A percentile compares a stretch with the other conserved stretches of the same genome.
Evolutionary conservation across 2,888 invertebrate species (phyloP).

Genomic region (Autographa gamma): DNA sequence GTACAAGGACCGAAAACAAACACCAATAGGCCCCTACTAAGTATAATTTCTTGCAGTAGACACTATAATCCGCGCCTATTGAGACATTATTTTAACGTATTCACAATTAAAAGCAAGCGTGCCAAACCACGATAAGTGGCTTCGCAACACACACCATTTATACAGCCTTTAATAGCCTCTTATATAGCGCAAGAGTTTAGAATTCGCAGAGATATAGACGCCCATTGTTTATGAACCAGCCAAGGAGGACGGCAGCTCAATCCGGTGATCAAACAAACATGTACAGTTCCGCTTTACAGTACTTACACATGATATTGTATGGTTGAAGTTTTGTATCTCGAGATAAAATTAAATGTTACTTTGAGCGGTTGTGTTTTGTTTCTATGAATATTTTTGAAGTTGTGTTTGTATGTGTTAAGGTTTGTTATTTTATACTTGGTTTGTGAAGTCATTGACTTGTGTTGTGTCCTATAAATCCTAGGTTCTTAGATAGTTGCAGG

Average conservation of each 20-base stretch:
- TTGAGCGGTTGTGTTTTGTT: slow-evolving; percentile 49
- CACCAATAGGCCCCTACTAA: not conserved
- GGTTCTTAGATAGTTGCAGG: not conserved
- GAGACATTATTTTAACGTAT: not conserved
- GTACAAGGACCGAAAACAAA: not conserved
- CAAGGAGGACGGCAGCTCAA: slow-evolving; percentile 74
- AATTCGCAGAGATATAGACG: slow-evolving; percentile 52
- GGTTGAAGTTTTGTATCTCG: slow-evolving; percentile 47
- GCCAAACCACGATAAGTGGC: slow-evolving; percentile 5
- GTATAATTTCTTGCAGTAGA: not conserved
- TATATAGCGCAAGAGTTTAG: slow-evolving; percentile 34
- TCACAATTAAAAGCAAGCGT: not conserved
- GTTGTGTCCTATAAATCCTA: too few species aligned
- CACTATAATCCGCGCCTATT: not conserved
- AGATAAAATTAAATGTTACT: slow-evolving; percentile 56
- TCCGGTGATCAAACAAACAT: slow-evolving; percentile 79
- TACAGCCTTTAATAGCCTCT: not conserved
- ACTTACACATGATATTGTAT: slow-evolving; percentile 62
- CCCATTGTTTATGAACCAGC: slow-evolving; percentile 74
- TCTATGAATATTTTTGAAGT: slow-evolving; percentile 16
- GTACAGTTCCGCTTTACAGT: slow-evolving; percentile 66
- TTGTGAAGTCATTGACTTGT: not conserved
- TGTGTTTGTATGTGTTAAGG: slow-evolving; percentile 36
- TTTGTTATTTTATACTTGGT: slow-evolving; percentile 17
- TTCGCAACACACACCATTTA: not conserved